Percentiles rank a stretch among this genome's conserved stretches.
Evolutionary conservation across 1,140 invertebrate species (phyloP).

Genomic region (Mizuhopecten yessoensis): DNA sequence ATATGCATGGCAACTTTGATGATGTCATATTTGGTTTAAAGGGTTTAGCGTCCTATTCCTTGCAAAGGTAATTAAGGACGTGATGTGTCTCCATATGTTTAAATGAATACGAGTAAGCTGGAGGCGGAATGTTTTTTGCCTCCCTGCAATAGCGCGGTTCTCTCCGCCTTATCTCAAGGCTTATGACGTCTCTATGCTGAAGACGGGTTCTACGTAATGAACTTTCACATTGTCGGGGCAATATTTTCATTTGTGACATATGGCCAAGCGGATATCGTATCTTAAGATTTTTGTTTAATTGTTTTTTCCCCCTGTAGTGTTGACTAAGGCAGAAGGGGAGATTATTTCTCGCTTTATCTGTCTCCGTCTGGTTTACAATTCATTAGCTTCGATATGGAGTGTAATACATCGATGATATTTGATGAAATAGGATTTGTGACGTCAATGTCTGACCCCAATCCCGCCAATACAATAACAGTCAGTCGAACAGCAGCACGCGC

Average conservation of each 20-base stretch:
- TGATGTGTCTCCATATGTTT: too few species aligned
- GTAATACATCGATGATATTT: neutral
- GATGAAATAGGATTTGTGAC: conserved; percentile 31
- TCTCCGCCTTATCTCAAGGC: neutral
- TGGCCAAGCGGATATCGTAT: neutral
- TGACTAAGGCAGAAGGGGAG: neutral
- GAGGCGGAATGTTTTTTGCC: too few species aligned
- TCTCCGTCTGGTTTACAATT: conserved; percentile 23
- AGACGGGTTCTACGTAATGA: neutral
- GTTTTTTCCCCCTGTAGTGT: neutral
- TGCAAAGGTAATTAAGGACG: too few species aligned
- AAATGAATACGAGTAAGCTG: too few species aligned
- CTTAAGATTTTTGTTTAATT: conserved; percentile 22
- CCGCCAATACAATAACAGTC: neutral
- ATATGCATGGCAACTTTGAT: too few species aligned
- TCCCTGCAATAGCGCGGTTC: too few species aligned
- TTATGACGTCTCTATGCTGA: neutral
- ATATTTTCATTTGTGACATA: conserved; percentile 31
- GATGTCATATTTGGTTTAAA: too few species aligned
- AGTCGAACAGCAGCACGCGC: neutral
- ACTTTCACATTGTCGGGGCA: neutral
- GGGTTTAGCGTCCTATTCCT: too few species aligned
- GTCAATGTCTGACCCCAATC: conserved; percentile 13
- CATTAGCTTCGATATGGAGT: neutral
- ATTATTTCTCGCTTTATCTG: neutral